Conservation (phyloP, 1,140 invertebrate species). For the Drosophila nigrodunni region DNA sequence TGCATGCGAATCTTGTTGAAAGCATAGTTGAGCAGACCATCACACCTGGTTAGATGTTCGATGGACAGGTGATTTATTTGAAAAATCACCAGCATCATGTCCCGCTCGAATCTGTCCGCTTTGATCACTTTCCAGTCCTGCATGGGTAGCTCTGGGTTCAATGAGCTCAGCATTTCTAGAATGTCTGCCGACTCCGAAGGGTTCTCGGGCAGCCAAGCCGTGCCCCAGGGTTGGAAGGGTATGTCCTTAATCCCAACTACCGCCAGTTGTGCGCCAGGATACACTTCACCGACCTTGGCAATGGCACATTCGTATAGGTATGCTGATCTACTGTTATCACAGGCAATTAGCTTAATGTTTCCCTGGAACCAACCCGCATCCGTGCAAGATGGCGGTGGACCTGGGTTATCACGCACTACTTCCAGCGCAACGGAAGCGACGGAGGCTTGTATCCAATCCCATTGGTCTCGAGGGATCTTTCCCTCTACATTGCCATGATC, state of each 20-base stretch:
- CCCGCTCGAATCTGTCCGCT: constrained; percentile 10
- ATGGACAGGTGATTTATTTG: constrained; percentile 10
- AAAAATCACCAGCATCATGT: constrained; percentile 23
- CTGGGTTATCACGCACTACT: constrained; percentile 26
- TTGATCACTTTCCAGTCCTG: constrained; percentile 27
- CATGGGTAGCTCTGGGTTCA: constrained; percentile 5
- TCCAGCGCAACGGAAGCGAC: constrained; percentile 24
- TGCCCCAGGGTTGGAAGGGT: constrained; percentile 22
- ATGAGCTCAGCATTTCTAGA: constrained; percentile 5
- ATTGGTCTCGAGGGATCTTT: constrained; percentile 19
- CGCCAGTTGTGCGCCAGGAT: constrained; percentile 20
- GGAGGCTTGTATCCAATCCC: constrained; percentile 28
- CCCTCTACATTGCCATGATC: constrained; percentile 17
- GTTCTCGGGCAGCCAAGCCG: constrained; percentile 21
- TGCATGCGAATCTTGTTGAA: constrained; percentile 21
- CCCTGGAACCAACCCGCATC: constrained; percentile 35
- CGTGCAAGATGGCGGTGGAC: constrained; percentile 19
- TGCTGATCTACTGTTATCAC: constrained; percentile 23
- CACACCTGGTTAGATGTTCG: not conserved
- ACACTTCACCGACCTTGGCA: constrained; percentile 19
- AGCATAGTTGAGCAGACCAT: constrained; percentile 19
- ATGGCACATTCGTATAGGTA: constrained; percentile 16
- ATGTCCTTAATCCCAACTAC: constrained; percentile 30
- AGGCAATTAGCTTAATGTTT: constrained; percentile 26
- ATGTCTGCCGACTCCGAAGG: constrained; percentile 12